Evolutionary conservation across 1,140 invertebrate genomes (phyloP).

Genomic region (Bombyx mandarina): DNA sequence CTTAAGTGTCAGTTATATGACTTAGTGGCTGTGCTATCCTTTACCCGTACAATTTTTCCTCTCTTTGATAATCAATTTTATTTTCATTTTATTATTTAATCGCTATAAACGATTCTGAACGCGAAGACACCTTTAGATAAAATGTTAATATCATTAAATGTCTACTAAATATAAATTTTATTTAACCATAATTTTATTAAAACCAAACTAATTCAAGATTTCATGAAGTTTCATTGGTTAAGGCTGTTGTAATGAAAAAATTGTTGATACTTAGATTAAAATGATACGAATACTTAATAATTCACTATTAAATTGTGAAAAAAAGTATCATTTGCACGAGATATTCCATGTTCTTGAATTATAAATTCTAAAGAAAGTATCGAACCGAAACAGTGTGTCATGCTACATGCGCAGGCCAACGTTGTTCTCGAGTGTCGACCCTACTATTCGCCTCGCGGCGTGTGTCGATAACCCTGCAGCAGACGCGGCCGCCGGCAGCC

Average conservation of each 20-base stretch:
- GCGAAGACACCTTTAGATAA: not conserved
- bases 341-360: conserved; percentile 10
- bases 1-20: too few relatives aligned
- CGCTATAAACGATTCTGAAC: too few relatives aligned
- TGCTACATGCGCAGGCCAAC: conserved; percentile 43
- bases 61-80: too few relatives aligned
- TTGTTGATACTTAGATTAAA: too few relatives aligned
- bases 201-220: not conserved
- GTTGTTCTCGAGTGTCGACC: conserved; percentile 35
- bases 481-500: conserved; percentile 42
- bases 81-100: too few relatives aligned
- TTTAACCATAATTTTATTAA: not conserved
- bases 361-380: conserved; percentile 24
- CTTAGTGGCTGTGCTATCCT: too few relatives aligned
- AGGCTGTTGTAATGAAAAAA: too few relatives aligned
- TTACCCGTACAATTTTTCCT: too few relatives aligned
- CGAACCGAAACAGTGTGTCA: conserved; percentile 51
- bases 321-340: conserved; percentile 11
- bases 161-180: not conserved
- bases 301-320: not conserved
- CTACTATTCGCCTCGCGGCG: conserved; percentile 49
- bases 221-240: not conserved
- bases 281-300: not conserved
- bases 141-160: not conserved
- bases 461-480: conserved; percentile 66